Evolutionary conservation across 2,888 invertebrate genomes (phyloP), one percentile per base, ranked within the genome.

Genomic region (Sphinx pinastri): DNA sequence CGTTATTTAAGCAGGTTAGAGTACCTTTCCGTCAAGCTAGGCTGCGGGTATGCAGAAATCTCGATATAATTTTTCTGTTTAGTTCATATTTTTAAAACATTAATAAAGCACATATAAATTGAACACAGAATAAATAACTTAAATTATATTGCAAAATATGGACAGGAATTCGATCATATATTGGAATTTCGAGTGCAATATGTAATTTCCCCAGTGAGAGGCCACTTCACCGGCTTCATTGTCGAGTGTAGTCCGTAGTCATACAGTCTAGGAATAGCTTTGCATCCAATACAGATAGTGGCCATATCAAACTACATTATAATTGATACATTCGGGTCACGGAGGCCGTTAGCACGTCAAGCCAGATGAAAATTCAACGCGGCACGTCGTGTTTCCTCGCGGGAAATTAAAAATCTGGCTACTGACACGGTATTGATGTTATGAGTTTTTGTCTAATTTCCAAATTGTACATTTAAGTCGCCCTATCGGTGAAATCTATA

Each of bases 371-470:
- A 79, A 79, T 79, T 77, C 79, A 71, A 77, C 78, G 74, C 72
- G 70, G 16, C 19, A 68, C 60, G 70, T 71, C 68, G 68, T 68
- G 54, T 59, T 71, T 81, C 77, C 63, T 63, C 77, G 14, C 68
- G 84, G 84, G 85, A 84, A 84, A 86, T 85, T 82, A 81, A 79
- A 79, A 77, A 75, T 76, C 74, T 73, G 74, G 5, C 38, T 60
- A 69, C 54, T 63, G 45, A 63, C 51, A 45, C 69, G 31, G 0
- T 47, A 19, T 13, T 47, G 19, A 19, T 12, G 49, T 63, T 55
- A 25, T 11, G 19, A 63, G 45, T 12, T 47, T 63, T 4, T 13
- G 19, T 19, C 19, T 19, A 13, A 25, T 12, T 47, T 2, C 11
- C n/a, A 60, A n/a, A 45, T 47, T 60, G 10, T 52, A 2, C 10